Base-by-base conservation (phyloP, 2,888 invertebrate genomes). In the Leuctra nigra region DNA sequence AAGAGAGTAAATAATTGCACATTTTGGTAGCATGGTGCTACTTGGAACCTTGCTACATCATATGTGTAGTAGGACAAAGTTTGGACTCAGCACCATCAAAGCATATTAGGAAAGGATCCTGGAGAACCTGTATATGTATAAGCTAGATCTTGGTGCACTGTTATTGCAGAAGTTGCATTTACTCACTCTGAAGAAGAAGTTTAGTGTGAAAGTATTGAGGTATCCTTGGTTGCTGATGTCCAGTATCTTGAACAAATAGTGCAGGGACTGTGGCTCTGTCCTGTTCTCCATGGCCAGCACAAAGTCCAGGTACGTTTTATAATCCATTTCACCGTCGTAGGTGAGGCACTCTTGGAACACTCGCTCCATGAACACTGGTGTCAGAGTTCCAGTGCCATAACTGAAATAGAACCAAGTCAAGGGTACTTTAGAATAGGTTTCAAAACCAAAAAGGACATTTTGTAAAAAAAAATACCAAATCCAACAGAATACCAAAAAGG, bases 301-400 rank as follows among this genome's bases (percentile, higher is more conserved):
- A 70, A 98, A 86, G 70, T 97, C 95, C 22, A 98, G 75, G 71
- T 94, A 98, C 0, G 94, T 93, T 74, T 96, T 96, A 75, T 96
- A 98, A 73, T 98, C 97, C 90, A 93, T 92, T 73, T 93, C 91
- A 1, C 90, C 91, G 64, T 93, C 91, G 70, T 94, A 96, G 0
- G 96, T 97, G 2, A 95, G 79, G 67, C 93, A 95, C 67, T 95
- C 95, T 70, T 96, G 93, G 74, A 95, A 97, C 0, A 97, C 91
- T 35, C 95, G 79, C 66, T 93, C 90, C 2, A 97, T 78, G 72
- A 97, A 98, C 1, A 91, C 89, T 41, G 85, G 81, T 0, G 96
- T 97, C 9, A 97, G 72, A 0, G 93, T 93, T 2, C 95, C 94
- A 0, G 92, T 91, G 0, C 93, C 95, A 71, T 90, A 92, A 1